Base-by-base conservation (phyloP, 2,797 vertebrate genomes). In the Oophaga sylvatica region DNA sequence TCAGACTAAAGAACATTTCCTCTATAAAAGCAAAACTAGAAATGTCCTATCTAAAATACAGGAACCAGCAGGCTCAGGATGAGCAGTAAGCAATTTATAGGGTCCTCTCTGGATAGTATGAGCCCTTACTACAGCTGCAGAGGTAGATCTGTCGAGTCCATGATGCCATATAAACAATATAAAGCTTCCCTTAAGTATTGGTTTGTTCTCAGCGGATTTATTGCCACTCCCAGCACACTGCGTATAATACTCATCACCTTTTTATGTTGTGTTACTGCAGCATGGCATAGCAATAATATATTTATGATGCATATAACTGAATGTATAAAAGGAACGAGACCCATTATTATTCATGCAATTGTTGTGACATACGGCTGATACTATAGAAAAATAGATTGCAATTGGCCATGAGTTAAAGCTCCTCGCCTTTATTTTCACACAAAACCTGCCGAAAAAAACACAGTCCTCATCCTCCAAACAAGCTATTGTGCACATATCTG, bases 261-360 rank as follows among this genome's bases (percentile, higher is more conserved):
- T 80, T 80, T 80, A 60, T 35, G 57, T 60, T 35, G 15, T 17
- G 6, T 59, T 59, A 59, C 56, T 48, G 71, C 71, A 76, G 45
- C 10, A 5, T 62, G 35, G n/a, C 56, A 20, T 35, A 9, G 57
- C 57, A 62, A 41, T 80, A 62, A 80, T 53, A 76, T 76, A 53
- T 76, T 76, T 53, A 76, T 76, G 73, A 76, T 22, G 71, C 77
- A 31, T 29, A 79, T 79, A 79, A 31, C 56, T 57, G 53, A 19
- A 60, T 60, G 57, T 53, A 22, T 75, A 22, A 59, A 78, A 79
- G 77, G 26, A 5, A 31, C n/a, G 5, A 3, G 3, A n/a, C 9
- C n/a, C 10, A 1, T 48, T 59, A 59, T 59, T 29, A 56, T 56
- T 22, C 53, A 79, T 59, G 11, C 53, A 11, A 26, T 29, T 57